These are phyloP conservation scores for Antitype chi DNA, from an alignment of 2,888 invertebrate genomes.

Conservation along the genomic window DNA sequence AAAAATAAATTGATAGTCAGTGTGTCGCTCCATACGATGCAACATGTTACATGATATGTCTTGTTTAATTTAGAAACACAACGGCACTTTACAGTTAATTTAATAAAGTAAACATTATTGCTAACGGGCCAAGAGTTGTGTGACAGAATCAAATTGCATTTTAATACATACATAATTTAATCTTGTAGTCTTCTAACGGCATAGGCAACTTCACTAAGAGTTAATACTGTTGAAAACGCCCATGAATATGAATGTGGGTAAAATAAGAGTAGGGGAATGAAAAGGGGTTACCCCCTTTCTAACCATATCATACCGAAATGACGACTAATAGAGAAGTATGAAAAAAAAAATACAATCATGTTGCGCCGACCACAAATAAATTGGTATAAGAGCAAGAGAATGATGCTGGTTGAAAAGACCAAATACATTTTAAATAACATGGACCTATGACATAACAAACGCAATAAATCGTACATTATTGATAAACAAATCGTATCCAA, in stretches of 20 bases:
- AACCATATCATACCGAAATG: too few species aligned
- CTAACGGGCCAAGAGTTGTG: conserved; percentile 15
- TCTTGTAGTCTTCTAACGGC: conserved; percentile 19
- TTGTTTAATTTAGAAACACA: conserved; percentile 13
- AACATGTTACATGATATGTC: conserved; percentile 21
- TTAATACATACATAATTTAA: conserved; percentile 13
- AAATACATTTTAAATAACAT: conserved; percentile 28
- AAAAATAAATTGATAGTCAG: neutral
- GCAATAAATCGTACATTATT: conserved; percentile 49
- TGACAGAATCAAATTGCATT: conserved; percentile 42
- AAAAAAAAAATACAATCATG: too few species aligned
- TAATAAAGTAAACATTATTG: conserved; percentile 14
- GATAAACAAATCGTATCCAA: conserved; percentile 60
- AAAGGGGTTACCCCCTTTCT: too few species aligned
- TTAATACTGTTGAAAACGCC: neutral
- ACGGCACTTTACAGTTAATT: conserved; percentile 28
- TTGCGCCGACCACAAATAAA: too few species aligned
- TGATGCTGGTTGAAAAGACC: neutral
- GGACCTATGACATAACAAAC: conserved; percentile 60
- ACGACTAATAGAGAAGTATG: neutral
- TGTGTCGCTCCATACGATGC: neutral
- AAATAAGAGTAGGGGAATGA: neutral
- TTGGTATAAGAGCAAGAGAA: neutral
- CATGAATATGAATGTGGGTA: neutral
- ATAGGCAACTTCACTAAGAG: neutral